Base-by-base conservation (phyloP, 2,888 invertebrate species). In the Tetragonula carbonaria region DNA sequence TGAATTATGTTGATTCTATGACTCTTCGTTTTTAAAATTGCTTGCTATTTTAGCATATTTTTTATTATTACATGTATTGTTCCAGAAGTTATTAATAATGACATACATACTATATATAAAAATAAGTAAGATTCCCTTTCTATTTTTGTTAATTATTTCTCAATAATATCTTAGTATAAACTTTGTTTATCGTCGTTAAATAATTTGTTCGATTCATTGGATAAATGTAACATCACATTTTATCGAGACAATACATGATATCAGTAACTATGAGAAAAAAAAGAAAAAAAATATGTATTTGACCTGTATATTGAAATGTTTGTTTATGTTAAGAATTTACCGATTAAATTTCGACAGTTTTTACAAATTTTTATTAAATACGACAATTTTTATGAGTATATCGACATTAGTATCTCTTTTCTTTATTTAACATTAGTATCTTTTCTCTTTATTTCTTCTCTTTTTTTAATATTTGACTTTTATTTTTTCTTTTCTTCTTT, bases 111-210 rank as follows among this genome's bases (percentile, higher is more conserved):
- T 0, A 62, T 53, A 45, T 0, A 62, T 53, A 45, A 16, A 63
- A 33, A 16, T 71, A 59, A 28, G 14, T 45, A 62, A 50, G 51
- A 53, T 80, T 13, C 2, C 11, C n/a, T 67, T 57, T 3, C 21
- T 55, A n/a, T 33, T 73, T 68, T 82, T 74, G 23, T 65, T 28
- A 45, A 38, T 38, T 33, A 21, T 59, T 70, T 65, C 53, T 8
- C 13, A 33, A 59, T 11, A 51, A 74, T 82, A 8, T 57, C 28
- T 11, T 63, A 21, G 55, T 28, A 53, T 21, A 67, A 68, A 79
- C 50, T 73, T 55, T 57, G 28, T 78, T 78, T 71, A 8, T 38
- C n/a, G 21, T 50, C 23, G 4, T 63, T 21, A 28, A 23, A 51
- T 33, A 50, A 28, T 53, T 62, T 28, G 38, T 62, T 53, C 8